Evolutionary conservation across 2,113 vertebrate species (phyloP).

Genomic region (Ailurus styani): DNA sequence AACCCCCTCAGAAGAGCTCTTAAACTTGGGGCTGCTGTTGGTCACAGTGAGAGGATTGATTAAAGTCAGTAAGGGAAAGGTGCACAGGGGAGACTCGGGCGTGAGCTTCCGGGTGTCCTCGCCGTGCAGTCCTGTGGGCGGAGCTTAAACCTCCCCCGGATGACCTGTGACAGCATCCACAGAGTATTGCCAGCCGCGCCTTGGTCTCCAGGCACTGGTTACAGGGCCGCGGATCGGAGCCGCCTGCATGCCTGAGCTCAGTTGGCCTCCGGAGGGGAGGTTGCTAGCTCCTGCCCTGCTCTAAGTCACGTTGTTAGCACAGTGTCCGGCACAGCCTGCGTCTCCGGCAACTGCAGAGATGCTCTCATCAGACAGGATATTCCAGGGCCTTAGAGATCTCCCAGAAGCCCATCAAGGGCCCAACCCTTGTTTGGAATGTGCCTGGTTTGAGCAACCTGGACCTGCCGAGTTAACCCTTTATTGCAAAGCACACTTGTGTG

Average conservation of each 20-base stretch:
- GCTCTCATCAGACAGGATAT: neutral
- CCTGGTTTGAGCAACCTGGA: neutral
- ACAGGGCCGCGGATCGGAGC: neutral
- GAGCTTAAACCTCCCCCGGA: neutral
- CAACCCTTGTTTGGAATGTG: neutral
- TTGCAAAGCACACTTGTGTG: too few relatives aligned
- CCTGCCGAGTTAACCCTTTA: neutral
- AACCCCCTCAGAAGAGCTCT: neutral
- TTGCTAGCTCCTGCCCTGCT: neutral
- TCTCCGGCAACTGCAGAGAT: neutral
- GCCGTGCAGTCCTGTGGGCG: neutral
- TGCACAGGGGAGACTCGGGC: neutral
- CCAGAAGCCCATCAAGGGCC: neutral
- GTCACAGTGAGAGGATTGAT: neutral
- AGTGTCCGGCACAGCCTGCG: neutral
- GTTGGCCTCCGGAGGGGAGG: neutral
- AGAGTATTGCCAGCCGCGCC: neutral
- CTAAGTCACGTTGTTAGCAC: neutral
- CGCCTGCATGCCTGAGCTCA: neutral
- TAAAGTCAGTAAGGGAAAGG: neutral
- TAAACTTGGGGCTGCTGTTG: neutral
- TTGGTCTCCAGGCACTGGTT: neutral
- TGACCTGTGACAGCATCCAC: fast-evolving
- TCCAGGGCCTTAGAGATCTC: neutral
- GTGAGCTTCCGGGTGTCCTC: neutral